phyloP scores from a whole-genome alignment of 2,113 vertebrate genomes.

The Acrocephalus kingi region DNA sequence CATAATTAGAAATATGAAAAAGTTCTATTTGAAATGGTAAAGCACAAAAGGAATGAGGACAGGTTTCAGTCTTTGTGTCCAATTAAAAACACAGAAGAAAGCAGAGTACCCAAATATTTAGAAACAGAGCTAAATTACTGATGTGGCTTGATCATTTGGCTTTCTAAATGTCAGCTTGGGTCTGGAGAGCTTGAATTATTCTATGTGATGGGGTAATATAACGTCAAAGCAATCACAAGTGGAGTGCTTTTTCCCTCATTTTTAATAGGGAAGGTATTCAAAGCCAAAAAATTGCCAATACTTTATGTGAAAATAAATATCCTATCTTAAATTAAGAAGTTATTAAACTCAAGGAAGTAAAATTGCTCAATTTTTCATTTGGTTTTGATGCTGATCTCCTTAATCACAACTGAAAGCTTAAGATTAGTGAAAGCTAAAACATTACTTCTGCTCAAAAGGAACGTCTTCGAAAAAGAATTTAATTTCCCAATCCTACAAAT shows the following conservation, averaged over 20 bases:
- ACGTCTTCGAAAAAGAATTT: background rate
- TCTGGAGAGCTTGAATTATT: background rate
- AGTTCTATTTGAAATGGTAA: background rate
- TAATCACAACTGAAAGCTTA: slow-evolving; percentile 34
- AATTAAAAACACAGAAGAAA: background rate
- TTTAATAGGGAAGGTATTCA: slow-evolving; percentile 8
- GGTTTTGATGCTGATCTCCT: slow-evolving; percentile 22
- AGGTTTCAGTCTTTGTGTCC: background rate
- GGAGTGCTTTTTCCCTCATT: background rate
- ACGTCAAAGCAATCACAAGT: background rate
- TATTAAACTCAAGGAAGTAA: slow-evolving; percentile 35
- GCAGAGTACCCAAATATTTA: background rate
- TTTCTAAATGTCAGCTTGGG: background rate
- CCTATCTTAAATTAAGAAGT: slow-evolving; percentile 17
- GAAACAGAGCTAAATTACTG: background rate
- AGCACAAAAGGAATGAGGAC: background rate
- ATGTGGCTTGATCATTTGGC: background rate
- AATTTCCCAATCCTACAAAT: background rate
- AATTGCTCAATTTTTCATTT: slow-evolving; percentile 26
- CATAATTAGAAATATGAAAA: background rate
- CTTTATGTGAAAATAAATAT: slow-evolving; percentile 43
- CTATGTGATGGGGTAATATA: background rate
- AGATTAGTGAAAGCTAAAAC: slow-evolving; percentile 27
- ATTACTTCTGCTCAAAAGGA: background rate
- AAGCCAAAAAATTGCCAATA: background rate